These are phyloP conservation scores for Tenthredo livida DNA, from an alignment of 2,888 invertebrate species.

Conservation along the genomic window DNA sequence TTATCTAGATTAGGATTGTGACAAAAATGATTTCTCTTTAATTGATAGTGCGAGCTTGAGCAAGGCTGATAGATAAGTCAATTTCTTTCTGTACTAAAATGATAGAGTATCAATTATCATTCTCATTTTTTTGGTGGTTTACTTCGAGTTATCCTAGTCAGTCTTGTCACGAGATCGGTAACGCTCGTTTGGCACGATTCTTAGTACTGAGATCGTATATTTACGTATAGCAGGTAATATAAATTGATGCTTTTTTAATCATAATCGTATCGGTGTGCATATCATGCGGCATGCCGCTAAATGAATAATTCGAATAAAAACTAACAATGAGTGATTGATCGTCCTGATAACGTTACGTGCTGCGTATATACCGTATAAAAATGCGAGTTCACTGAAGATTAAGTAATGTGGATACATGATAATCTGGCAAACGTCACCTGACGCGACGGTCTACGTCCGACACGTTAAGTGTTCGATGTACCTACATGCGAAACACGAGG, in stretches of 20 bases:
- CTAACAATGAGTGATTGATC: constrained; percentile 18
- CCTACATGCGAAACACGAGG: background rate
- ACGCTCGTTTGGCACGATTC: background rate
- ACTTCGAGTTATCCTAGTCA: background rate
- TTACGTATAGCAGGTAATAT: background rate
- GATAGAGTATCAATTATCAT: background rate
- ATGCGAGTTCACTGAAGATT: background rate
- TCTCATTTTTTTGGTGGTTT: background rate
- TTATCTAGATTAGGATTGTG: background rate
- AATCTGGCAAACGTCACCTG: background rate
- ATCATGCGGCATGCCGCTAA: background rate
- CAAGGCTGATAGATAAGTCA: background rate
- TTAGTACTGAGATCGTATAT: background rate
- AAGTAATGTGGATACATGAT: constrained; percentile 6
- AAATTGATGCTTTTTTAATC: background rate
- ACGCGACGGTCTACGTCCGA: background rate
- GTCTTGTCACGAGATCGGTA: background rate
- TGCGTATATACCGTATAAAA: background rate
- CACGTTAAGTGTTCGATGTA: background rate
- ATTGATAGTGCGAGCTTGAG: background rate
- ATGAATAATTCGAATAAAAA: constrained; percentile 29
- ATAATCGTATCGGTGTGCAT: background rate
- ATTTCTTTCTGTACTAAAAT: background rate
- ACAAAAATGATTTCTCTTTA: background rate
- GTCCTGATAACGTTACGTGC: background rate